phyloP scores from a whole-genome alignment of 2,888 invertebrate genomes.

The Falcaria lacertinaria region DNA sequence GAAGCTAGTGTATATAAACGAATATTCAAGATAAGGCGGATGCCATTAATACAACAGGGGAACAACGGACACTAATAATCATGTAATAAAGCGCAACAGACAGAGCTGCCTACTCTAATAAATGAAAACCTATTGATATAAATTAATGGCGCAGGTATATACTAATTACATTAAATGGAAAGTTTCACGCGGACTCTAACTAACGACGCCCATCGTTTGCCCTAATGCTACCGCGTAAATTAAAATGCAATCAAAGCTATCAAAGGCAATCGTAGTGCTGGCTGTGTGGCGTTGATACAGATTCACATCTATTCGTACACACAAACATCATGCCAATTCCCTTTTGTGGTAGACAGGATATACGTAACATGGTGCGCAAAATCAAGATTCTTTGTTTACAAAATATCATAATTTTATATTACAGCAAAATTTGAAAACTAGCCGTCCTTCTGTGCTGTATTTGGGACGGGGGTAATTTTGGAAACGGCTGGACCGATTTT shows the following conservation, averaged over 20 bases:
- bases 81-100: conserved; percentile 16
- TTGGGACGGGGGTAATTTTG: too few species aligned
- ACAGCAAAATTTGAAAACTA: too few species aligned
- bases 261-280: too few species aligned
- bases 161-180: conserved; percentile 6
- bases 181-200: conserved; percentile 17
- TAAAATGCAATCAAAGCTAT: conserved; percentile 7
- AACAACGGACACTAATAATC: conserved; percentile 42
- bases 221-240: conserved; percentile 17
- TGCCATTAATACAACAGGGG: conserved; percentile 11
- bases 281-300: too few species aligned
- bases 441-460: too few species aligned
- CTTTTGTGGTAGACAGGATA: too few species aligned
- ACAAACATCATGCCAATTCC: too few species aligned
- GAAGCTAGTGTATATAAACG: neutral
- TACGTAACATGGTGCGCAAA: too few species aligned
- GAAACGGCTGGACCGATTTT: too few species aligned
- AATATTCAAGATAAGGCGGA: neutral
- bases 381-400: too few species aligned
- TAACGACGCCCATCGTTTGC: conserved; percentile 20
- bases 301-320: too few species aligned
- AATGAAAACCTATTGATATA: conserved; percentile 5
- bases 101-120: conserved; percentile 24
- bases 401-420: too few species aligned
- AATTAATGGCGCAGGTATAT: conserved; percentile 5